These are phyloP conservation scores for Chaetops frenatus DNA, from an alignment of 2,113 vertebrate genomes.

Conservation along the genomic window DNA sequence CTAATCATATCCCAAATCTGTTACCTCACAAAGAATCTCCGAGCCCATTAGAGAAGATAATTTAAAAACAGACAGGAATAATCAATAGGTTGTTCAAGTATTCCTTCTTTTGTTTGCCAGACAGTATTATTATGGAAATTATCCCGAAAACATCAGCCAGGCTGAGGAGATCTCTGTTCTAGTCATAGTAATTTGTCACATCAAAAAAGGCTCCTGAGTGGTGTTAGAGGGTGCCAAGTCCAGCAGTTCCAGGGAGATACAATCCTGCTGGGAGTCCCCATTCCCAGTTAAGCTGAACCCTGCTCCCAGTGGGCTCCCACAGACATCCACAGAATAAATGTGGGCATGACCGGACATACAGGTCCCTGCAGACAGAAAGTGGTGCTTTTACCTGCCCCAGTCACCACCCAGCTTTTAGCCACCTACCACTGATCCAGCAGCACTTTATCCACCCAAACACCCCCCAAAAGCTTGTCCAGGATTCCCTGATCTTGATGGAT, in stretches of 20 bases:
- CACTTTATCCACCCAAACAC: not conserved
- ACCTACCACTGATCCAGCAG: not conserved
- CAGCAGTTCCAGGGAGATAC: not conserved
- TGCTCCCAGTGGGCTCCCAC: not conserved
- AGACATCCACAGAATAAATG: no score
- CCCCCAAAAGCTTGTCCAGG: not conserved
- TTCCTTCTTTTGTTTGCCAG: not conserved
- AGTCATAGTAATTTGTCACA: not conserved
- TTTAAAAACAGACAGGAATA: not conserved
- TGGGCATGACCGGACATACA: not conserved
- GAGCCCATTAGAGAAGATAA: not conserved
- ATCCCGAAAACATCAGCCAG: not conserved
- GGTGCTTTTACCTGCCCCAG: not conserved
- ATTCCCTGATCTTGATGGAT: not conserved
- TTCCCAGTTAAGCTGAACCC: not conserved
- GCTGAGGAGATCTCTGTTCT: not conserved
- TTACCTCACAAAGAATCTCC: not conserved
- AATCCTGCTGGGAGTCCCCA: no score
- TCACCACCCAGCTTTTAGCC: not conserved
- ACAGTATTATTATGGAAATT: not conserved
- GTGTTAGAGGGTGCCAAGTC: not conserved
- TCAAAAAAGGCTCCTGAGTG: not conserved
- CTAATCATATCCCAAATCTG: not conserved
- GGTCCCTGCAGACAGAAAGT: not conserved
- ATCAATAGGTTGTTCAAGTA: not conserved